Percentiles rank a stretch among this genome's conserved stretches.
phyloP scores from a whole-genome alignment of 2,113 vertebrate genomes.

The Grammomys surdaster region DNA sequence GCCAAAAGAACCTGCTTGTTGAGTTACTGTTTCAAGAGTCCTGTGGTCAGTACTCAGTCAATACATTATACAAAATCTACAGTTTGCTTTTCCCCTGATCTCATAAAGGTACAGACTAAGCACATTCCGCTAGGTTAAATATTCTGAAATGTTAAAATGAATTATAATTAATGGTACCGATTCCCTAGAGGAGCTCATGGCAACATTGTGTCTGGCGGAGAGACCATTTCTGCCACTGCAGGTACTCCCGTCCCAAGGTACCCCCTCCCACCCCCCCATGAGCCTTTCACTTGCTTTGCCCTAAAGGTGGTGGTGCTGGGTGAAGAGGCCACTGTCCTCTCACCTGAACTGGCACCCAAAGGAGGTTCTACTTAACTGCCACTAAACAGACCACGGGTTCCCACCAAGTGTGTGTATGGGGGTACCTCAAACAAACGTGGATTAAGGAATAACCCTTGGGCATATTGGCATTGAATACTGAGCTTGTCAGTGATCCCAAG shows the following conservation, averaged over 20 bases:
- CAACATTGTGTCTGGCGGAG: not conserved
- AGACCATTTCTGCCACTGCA: accelerated
- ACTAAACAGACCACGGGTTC: not conserved
- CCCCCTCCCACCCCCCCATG: accelerated
- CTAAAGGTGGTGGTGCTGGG: accelerated
- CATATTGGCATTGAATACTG: not conserved
- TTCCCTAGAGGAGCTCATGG: accelerated
- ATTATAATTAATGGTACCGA: too few species aligned
- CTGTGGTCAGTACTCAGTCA: not conserved
- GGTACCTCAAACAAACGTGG: not conserved
- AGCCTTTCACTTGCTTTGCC: accelerated
- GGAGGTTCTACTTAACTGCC: too few species aligned
- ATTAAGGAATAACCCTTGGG: not conserved
- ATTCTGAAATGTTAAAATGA: not conserved
- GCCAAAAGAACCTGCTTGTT: accelerated
- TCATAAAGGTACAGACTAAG: not conserved
- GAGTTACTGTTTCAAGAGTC: not conserved
- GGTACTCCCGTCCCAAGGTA: accelerated
- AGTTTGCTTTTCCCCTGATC: not conserved
- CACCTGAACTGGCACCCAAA: too few species aligned
- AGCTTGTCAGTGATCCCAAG: too few species aligned
- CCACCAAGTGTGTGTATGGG: not conserved
- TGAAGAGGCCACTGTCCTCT: accelerated
- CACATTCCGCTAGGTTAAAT: not conserved
- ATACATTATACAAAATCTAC: not conserved